Percentiles rank a stretch among this genome's conserved stretches.
These are phyloP conservation scores for Netelia melanura DNA, from an alignment of 2,888 invertebrate species.

Conservation along the genomic window DNA sequence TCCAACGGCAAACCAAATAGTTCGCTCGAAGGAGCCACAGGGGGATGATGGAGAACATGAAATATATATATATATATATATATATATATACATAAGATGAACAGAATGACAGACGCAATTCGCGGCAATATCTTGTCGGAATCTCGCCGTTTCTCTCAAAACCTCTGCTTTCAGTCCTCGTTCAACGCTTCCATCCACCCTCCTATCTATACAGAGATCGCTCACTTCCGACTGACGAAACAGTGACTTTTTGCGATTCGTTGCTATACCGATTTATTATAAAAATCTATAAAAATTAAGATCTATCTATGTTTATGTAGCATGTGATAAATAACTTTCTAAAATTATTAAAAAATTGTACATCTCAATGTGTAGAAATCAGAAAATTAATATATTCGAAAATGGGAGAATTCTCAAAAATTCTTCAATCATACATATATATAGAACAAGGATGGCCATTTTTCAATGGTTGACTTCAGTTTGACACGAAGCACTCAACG, in stretches of 20 bases:
- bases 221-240: not conserved
- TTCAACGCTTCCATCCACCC: not conserved
- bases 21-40: constrained; percentile 45
- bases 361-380: too few species aligned
- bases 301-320: too few species aligned
- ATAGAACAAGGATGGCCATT: constrained; percentile 72
- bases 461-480: constrained; percentile 81
- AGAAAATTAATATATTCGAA: too few species aligned
- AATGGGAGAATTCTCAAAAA: too few species aligned
- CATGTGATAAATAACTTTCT: too few species aligned
- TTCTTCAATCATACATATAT: not conserved
- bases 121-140: constrained; percentile 17
- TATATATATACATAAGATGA: constrained; percentile 31
- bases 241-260: constrained; percentile 4
- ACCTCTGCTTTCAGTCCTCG: constrained; percentile 8
- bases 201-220: not conserved
- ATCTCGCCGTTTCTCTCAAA: constrained; percentile 16
- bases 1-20: constrained; percentile 39
- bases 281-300: too few species aligned
- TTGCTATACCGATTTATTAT: not conserved
- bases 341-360: too few species aligned
- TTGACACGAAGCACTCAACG: constrained; percentile 78
- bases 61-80: constrained; percentile 9
- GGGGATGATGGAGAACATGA: constrained; percentile 29
- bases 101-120: constrained; percentile 55